phyloP scores from a whole-genome alignment of 2,797 vertebrate species.

The Lycodopsis pacificus region DNA sequence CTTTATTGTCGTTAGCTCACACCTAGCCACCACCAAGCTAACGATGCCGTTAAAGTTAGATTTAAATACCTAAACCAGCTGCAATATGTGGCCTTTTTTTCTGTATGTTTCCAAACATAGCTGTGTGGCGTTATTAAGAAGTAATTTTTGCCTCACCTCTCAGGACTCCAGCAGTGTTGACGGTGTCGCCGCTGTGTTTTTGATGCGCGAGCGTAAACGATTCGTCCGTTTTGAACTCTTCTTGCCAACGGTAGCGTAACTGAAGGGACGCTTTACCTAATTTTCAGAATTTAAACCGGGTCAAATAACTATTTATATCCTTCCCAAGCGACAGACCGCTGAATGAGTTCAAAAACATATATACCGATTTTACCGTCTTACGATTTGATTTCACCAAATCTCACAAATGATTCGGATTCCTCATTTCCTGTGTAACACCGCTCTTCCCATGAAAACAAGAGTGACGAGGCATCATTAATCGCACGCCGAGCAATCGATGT shows the following conservation, averaged over 20 bases:
- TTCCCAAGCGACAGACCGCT: no score
- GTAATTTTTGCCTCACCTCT: slow-evolving; percentile 63
- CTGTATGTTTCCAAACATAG: background rate
- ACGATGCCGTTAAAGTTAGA: background rate
- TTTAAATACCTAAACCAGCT: background rate
- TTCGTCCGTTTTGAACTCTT: background rate
- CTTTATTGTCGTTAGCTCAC: slow-evolving; percentile 36
- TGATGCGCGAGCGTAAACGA: slow-evolving; percentile 34
- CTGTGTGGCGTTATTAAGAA: background rate
- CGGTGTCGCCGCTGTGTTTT: slow-evolving; percentile 32
- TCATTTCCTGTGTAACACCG: slow-evolving; percentile 16
- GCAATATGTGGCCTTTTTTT: accelerated
- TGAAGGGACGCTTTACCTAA: no score
- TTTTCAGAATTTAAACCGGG: background rate
- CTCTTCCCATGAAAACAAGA: slow-evolving; percentile 78
- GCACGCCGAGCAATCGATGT: slow-evolving; percentile 14
- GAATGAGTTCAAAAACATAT: background rate
- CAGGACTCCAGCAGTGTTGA: slow-evolving; percentile 60
- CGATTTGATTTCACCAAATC: slow-evolving; percentile 12
- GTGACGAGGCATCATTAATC: slow-evolving; percentile 63
- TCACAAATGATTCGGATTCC: slow-evolving; percentile 20
- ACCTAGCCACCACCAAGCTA: slow-evolving; percentile 23
- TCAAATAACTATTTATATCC: background rate
- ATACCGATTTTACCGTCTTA: background rate
- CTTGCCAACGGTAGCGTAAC: no score